These are phyloP conservation scores for Danaus plexippus DNA, from an alignment of 1,140 invertebrate species.

Conservation along the genomic window DNA sequence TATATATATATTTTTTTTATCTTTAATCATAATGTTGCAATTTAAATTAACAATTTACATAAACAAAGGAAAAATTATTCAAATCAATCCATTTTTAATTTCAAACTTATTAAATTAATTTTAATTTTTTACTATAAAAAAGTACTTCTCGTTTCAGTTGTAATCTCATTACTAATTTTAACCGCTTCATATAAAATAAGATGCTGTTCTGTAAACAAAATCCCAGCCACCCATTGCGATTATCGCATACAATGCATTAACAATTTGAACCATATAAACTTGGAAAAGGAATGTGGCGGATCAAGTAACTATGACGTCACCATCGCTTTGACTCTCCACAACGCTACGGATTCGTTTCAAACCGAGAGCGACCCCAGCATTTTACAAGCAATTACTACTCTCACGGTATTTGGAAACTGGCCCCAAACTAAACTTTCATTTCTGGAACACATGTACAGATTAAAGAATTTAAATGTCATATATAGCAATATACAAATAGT, in stretches of 20 bases:
- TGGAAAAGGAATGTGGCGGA: slow-evolving; percentile 34
- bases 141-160: slow-evolving; percentile 24
- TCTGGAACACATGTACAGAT: slow-evolving; percentile 35
- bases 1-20: no score
- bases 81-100: no score
- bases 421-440: slow-evolving; percentile 38
- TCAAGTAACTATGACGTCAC: slow-evolving; percentile 41
- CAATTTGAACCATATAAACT: slow-evolving; percentile 25
- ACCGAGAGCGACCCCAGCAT: slow-evolving; percentile 29
- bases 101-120: no score
- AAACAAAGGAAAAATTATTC: no score
- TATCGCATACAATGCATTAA: slow-evolving; percentile 38
- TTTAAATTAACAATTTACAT: no score
- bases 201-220: slow-evolving; percentile 33
- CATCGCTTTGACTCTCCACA: slow-evolving; percentile 36
- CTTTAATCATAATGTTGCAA: no score
- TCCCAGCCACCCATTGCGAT: slow-evolving; percentile 27
- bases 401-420: slow-evolving; percentile 37
- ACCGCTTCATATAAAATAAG: slow-evolving; percentile 6
- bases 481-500: slow-evolving; percentile 38
- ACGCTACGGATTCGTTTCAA: slow-evolving; percentile 33
- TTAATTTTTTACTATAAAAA: no score
- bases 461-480: slow-evolving; percentile 31
- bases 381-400: slow-evolving; percentile 31
- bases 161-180: slow-evolving; percentile 15